These are phyloP conservation scores for Mesitornis unicolor DNA, from an alignment of 2,113 vertebrate species.

Conservation along the genomic window DNA sequence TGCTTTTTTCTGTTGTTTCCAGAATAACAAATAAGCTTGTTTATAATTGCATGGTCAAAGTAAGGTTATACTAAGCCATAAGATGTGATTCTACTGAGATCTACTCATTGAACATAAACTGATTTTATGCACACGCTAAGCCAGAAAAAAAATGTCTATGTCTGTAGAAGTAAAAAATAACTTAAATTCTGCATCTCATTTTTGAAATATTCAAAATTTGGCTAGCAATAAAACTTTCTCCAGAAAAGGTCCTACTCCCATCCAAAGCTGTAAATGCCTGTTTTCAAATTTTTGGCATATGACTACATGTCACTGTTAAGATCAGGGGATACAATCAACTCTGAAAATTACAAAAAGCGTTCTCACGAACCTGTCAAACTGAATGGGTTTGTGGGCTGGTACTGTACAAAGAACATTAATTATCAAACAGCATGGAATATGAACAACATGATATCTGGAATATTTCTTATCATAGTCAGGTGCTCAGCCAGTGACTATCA, in stretches of 20 bases:
- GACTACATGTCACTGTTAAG: background rate
- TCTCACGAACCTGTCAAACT: conserved; percentile 35
- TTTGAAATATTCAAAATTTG: background rate
- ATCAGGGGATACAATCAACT: background rate
- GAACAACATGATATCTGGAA: background rate
- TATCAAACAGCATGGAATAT: conserved; percentile 1
- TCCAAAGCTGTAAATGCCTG: background rate
- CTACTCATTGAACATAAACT: background rate
- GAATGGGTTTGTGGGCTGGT: conserved; percentile 31
- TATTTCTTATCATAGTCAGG: background rate
- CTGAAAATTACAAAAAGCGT: background rate
- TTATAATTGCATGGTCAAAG: background rate
- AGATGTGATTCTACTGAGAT: background rate
- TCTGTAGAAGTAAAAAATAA: background rate
- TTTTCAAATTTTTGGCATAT: background rate
- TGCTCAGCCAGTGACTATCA: background rate
- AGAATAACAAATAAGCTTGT: background rate
- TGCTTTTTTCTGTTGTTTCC: background rate
- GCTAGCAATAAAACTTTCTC: background rate
- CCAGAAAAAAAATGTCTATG: background rate
- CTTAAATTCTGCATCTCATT: background rate
- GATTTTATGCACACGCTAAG: background rate
- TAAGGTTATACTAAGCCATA: background rate
- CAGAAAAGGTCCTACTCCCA: background rate
- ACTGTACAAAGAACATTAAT: conserved; percentile 16